phyloP scores from a whole-genome alignment of 2,888 invertebrate species.

The Pachydiplax longipennis region DNA sequence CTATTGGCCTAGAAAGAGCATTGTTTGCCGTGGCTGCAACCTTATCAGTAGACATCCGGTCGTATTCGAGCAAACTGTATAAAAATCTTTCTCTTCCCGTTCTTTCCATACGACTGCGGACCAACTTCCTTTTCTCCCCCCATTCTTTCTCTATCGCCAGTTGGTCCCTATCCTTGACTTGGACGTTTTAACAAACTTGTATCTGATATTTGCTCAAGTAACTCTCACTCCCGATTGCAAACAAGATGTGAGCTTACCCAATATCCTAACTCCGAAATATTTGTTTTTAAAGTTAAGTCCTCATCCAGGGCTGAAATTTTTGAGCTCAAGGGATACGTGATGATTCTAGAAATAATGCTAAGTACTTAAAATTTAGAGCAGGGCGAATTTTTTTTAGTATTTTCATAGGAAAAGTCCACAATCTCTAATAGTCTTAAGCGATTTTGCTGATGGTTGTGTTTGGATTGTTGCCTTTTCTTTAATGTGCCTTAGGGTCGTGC shows the following conservation, averaged over 20 bases:
- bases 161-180: background rate
- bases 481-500: too few species aligned
- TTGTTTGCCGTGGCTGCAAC: background rate
- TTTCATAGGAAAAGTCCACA: too few species aligned
- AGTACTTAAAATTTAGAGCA: background rate
- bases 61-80: background rate
- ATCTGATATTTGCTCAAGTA: background rate
- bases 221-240: background rate
- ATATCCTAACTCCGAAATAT: background rate
- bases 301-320: background rate
- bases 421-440: too few species aligned
- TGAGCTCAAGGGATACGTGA: background rate
- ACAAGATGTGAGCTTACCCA: background rate
- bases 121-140: background rate
- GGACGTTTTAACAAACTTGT: background rate
- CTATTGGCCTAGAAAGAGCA: background rate
- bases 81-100: background rate
- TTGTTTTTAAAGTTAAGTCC: background rate
- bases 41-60: background rate
- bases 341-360: background rate
- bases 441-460: too few species aligned
- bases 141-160: background rate
- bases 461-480: too few species aligned
- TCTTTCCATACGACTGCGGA: background rate
- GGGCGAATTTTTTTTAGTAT: too few species aligned